Evolutionary conservation across 2,113 vertebrate species (phyloP).

Genomic region (Galeopterus variegatus): DNA sequence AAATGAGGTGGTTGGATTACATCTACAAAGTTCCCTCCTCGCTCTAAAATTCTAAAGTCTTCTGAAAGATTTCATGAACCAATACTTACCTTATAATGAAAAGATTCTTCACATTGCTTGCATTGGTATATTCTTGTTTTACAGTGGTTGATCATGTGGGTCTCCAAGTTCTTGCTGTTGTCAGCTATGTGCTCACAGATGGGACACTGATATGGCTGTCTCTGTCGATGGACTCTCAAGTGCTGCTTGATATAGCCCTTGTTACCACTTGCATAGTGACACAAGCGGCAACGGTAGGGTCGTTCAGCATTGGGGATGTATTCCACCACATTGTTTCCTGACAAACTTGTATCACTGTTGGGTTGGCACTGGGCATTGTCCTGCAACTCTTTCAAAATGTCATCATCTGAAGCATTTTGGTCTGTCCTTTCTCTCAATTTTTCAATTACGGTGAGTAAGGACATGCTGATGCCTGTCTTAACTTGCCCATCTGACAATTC

Average conservation of each 20-base stretch:
- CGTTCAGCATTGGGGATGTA: constrained; percentile 92
- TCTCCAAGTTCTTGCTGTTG: constrained; percentile 95
- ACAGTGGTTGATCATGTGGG: constrained; percentile 98
- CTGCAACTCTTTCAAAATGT: constrained; percentile 97
- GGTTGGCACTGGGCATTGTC: constrained; percentile 95
- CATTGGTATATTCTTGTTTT: constrained; percentile 96
- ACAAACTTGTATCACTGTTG: constrained; percentile 42
- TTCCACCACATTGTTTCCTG: constrained; percentile 92
- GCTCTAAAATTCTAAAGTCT: too few species aligned
- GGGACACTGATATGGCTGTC: constrained; percentile 97
- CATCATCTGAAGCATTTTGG: constrained; percentile 97
- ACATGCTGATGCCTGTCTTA: constrained; percentile 97
- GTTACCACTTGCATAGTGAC: constrained; percentile 96
- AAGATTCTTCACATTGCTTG: constrained; percentile 94
- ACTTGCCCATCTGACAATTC: constrained; percentile 91
- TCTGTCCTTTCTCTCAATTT: constrained; percentile 96
- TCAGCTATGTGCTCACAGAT: constrained; percentile 97
- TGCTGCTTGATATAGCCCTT: constrained; percentile 99
- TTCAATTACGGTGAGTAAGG: constrained; percentile 97
- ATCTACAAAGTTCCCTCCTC: neutral
- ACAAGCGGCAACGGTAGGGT: constrained; percentile 96
- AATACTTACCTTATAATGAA: constrained; percentile 96
- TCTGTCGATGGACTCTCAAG: constrained; percentile 95
- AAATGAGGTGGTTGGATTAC: neutral
- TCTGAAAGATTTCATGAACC: neutral